A percentile compares a stretch with the other conserved stretches of the same genome.
Evolutionary conservation across 2,113 vertebrate genomes (phyloP).

Genomic region (Entosphenus tridentatus): DNA sequence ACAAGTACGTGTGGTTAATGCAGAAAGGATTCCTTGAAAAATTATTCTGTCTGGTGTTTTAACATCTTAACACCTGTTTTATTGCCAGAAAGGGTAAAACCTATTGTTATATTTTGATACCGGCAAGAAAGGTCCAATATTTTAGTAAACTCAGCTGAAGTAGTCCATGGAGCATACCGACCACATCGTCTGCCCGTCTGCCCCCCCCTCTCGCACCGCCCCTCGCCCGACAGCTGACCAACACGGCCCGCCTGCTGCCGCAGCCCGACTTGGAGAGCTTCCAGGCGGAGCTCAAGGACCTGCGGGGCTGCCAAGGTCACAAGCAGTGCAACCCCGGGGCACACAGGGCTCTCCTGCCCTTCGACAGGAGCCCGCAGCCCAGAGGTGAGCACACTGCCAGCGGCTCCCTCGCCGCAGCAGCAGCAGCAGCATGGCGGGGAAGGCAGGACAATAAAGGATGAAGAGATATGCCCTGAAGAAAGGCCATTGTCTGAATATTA

Average conservation of each 20-base stretch:
- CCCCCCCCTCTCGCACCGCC: neutral
- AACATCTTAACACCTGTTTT: neutral
- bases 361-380: too few species aligned
- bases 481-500: too few species aligned
- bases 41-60: neutral
- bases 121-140: neutral
- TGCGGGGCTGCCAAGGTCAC: constrained; percentile 64
- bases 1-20: too few species aligned
- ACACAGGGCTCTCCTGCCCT: too few species aligned
- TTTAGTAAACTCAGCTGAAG: neutral
- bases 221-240: constrained; percentile 39
- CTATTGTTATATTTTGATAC: neutral
- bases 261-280: constrained; percentile 54
- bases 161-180: neutral
- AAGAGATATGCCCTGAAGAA: too few species aligned
- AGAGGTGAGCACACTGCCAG: too few species aligned
- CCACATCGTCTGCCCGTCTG: neutral
- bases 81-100: too few species aligned
- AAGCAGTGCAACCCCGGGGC: constrained; percentile 50
- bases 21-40: neutral
- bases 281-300: constrained; percentile 63
- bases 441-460: too few species aligned
- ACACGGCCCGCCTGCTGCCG: constrained; percentile 53
- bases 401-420: too few species aligned
- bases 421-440: too few species aligned